Conservation (phyloP, 2,797 vertebrate genomes). For the Hozukius guyotensis region DNA sequence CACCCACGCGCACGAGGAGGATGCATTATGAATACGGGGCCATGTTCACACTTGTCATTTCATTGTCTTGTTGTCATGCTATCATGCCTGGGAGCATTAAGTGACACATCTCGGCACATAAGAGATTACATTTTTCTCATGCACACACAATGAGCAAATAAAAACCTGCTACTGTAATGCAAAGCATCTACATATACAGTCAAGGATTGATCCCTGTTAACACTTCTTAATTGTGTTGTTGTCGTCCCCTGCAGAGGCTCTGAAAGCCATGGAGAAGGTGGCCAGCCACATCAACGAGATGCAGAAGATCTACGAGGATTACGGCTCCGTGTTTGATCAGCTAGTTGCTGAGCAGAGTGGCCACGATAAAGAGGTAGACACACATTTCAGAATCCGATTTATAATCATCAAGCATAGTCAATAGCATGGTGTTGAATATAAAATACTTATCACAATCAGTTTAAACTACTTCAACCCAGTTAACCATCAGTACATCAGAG, state of each 20-base stretch:
- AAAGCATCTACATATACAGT: not conserved
- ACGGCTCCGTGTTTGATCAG: slow-evolving; percentile 95
- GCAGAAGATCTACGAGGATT: slow-evolving; percentile 99
- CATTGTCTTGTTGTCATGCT: not conserved
- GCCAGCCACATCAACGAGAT: slow-evolving; percentile 99
- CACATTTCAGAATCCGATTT: not conserved
- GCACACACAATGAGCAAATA: not conserved
- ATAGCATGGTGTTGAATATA: not conserved
- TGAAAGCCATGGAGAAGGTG: slow-evolving; percentile 99
- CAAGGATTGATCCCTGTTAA: not conserved
- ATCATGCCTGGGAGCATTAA: not conserved
- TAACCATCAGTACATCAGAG: slow-evolving; percentile 23
- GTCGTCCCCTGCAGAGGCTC: slow-evolving; percentile 85
- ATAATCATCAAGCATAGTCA: not conserved
- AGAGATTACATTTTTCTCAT: not conserved
- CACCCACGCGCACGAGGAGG: not conserved
- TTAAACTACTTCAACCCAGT: not conserved
- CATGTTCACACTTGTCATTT: slow-evolving; percentile 12
- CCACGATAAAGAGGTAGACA: slow-evolving; percentile 89
- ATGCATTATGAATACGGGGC: slow-evolving; percentile 6
- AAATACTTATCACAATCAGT: not conserved
- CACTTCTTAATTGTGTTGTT: not conserved
- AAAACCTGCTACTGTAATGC: slow-evolving; percentile 11
- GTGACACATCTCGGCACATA: not conserved
- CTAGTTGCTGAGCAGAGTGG: slow-evolving; percentile 94